A percentile compares a stretch with the other conserved stretches of the same genome.
These are phyloP conservation scores for Drosophila merina DNA, from an alignment of 2,888 invertebrate species.

Conservation along the genomic window DNA sequence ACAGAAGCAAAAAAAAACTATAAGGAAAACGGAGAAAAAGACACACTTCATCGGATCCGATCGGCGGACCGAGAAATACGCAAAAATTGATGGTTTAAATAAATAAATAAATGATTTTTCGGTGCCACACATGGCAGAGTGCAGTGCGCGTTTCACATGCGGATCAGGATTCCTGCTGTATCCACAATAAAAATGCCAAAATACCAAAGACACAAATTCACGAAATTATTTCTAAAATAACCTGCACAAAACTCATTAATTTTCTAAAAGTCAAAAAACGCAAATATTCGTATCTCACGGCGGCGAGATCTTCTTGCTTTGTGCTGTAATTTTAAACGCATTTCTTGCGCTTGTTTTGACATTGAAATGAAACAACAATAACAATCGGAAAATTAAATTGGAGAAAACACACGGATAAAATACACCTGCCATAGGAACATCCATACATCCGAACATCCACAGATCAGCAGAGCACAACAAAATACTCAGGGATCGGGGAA, in stretches of 20 bases:
- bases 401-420: slow-evolving; percentile 54
- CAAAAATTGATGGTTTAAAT: slow-evolving; percentile 57
- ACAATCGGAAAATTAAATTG: slow-evolving; percentile 55
- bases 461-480: slow-evolving; percentile 3
- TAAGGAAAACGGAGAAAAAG: slow-evolving; percentile 41
- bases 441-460: slow-evolving; percentile 1
- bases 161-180: slow-evolving; percentile 29
- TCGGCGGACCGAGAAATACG: slow-evolving; percentile 20
- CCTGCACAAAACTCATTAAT: slow-evolving; percentile 46
- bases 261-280: slow-evolving; percentile 24
- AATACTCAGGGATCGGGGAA: neutral
- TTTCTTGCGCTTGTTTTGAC: slow-evolving; percentile 67
- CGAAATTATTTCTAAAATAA: slow-evolving; percentile 38
- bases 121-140: slow-evolving; percentile 57
- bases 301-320: slow-evolving; percentile 25
- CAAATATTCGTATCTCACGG: slow-evolving; percentile 35
- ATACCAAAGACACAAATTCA: slow-evolving; percentile 32
- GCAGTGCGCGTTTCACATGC: slow-evolving; percentile 51
- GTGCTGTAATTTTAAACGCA: slow-evolving; percentile 65
- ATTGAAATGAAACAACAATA: slow-evolving; percentile 52
- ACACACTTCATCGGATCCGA: slow-evolving; percentile 35
- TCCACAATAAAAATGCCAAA: slow-evolving; percentile 34
- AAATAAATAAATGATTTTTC: slow-evolving; percentile 64
- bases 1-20: slow-evolving; percentile 8
- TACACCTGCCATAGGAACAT: slow-evolving; percentile 45